Evolutionary conservation across 2,797 vertebrate genomes (phyloP).

Genomic region (Staurois parvus): DNA sequence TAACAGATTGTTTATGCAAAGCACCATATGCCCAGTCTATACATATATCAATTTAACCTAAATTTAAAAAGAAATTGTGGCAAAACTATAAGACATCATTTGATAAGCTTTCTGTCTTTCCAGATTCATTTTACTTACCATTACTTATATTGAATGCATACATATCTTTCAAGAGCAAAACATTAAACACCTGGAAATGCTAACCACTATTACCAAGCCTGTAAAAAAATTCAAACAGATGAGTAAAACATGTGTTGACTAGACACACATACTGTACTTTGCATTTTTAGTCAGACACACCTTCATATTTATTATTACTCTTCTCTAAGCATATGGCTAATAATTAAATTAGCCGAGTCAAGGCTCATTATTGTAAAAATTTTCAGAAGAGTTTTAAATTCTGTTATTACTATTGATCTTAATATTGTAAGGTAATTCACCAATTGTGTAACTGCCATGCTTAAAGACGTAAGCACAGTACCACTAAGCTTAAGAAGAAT

Average conservation of each 20-base stretch:
- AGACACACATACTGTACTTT: background rate
- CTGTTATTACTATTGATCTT: background rate
- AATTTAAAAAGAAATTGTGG: too few relatives aligned
- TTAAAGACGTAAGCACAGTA: too few relatives aligned
- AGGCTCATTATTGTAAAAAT: background rate
- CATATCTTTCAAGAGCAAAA: slow-evolving; percentile 3
- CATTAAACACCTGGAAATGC: slow-evolving; percentile 37
- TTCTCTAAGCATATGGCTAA: background rate
- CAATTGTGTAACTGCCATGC: background rate
- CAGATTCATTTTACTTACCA: too few relatives aligned
- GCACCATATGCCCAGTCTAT: too few relatives aligned
- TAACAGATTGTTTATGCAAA: too few relatives aligned
- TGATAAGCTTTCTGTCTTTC: too few relatives aligned
- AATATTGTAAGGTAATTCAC: background rate
- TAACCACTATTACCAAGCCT: slow-evolving; percentile 1
- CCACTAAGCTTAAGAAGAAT: too few relatives aligned
- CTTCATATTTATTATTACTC: background rate
- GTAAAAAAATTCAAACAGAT: slow-evolving; percentile 1
- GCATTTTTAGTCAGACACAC: background rate
- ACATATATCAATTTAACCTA: too few relatives aligned
- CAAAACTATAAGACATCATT: too few relatives aligned
- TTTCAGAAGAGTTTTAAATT: background rate
- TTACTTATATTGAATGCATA: background rate
- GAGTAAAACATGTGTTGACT: slow-evolving; percentile 8
- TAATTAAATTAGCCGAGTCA: background rate